These are phyloP conservation scores for Bombus turneri DNA, from an alignment of 1,140 invertebrate species.

Conservation along the genomic window DNA sequence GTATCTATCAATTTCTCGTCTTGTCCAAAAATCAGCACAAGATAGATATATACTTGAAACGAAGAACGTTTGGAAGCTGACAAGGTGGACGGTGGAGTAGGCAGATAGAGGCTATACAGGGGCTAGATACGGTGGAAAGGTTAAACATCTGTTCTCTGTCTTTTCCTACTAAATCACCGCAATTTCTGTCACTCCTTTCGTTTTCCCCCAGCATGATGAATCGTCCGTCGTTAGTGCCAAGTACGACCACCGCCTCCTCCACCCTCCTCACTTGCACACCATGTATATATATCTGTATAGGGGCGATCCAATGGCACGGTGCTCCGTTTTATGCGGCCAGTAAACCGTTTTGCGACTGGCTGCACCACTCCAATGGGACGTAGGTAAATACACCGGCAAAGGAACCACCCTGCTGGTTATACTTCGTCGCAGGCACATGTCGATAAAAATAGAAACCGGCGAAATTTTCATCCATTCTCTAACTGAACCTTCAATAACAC, in stretches of 20 bases:
- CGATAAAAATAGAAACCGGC: constrained; percentile 49
- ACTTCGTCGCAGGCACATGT: not conserved
- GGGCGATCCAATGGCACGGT: constrained; percentile 25
- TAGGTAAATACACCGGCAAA: constrained; percentile 38
- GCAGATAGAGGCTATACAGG: not conserved
- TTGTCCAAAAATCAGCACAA: not conserved
- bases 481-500: not conserved
- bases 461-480: not conserved
- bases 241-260: constrained; percentile 14
- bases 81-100: not conserved
- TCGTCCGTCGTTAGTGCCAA: constrained; percentile 67
- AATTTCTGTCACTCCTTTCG: constrained; percentile 69
- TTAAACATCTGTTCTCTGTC: constrained; percentile 60
- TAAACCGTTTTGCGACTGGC: constrained; percentile 50
- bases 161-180: constrained; percentile 66
- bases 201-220: constrained; percentile 66
- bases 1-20: not conserved
- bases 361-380: constrained; percentile 22
- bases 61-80: not conserved
- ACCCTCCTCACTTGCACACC: not conserved
- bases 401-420: constrained; percentile 41
- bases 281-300: constrained; percentile 10
- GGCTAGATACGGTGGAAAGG: constrained; percentile 1
- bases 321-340: constrained; percentile 52
- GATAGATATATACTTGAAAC: too few species aligned